Evolutionary conservation across 2,888 invertebrate species (phyloP), one percentile per base, ranked within the genome.

Genomic region (Myopa testacea): DNA sequence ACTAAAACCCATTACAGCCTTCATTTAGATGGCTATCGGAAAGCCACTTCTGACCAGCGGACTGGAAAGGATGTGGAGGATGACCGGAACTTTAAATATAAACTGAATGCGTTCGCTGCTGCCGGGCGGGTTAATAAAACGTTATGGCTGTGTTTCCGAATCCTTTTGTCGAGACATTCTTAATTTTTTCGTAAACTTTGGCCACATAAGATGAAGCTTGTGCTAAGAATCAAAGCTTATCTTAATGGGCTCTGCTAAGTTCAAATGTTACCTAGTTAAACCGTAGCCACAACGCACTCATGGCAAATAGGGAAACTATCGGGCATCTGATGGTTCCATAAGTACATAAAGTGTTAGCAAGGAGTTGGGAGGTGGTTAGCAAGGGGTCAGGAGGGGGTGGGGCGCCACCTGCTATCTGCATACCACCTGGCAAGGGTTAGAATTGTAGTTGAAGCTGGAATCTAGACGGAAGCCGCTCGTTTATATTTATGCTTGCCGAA

Each of bases 111-210:
- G 45, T 45, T 3, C 26, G 73, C 76, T 76, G 60, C 6, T 34
- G 60, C 40, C 52, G 34, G 2, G 45, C 45, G 45, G 52, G 73
- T 78, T 71, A 80, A 86, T 85, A 86, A 86, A 85, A 85, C 85
- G 85, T 86, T 82, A 85, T 85, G 80, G 84, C 80, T 81, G 82
- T 85, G 81, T 82, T 80, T 77, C 37, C 45, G 55, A 75, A 69
- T n/a, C 68, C 68, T 45, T 69, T 69, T 60, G 60, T 34, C 12
- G 55, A 38, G 52, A 19, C 19, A 16, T 74, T 65, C 26, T 16
- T 65, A 14, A 7, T 65, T 67, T 67, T 75, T 73, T 8, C 26
- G 19, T 26, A 71, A 73, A 34, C 55, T 52, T 8, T 40, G 37
- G 52, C 52, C 63, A 72, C 55, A 58, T 38, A 10, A 38, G 38